Base-by-base conservation (phyloP, 2,888 invertebrate species). In the Herminia tarsipennalis region DNA sequence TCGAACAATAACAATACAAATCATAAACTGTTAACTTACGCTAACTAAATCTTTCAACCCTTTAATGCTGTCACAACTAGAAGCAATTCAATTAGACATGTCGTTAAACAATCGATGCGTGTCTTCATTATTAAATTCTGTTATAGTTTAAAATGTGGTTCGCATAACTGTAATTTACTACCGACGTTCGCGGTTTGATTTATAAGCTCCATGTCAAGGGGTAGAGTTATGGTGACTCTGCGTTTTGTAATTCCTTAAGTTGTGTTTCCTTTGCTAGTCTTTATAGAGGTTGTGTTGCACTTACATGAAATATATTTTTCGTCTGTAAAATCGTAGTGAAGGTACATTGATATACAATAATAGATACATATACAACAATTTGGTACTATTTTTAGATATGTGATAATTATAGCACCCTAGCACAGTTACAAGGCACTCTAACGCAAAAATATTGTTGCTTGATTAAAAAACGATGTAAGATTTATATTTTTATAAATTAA, bases 31-130 rank as follows among this genome's bases (percentile, higher is more conserved):
- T 35, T 34, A 44, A 36, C 25, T 34, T 38, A 28, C 66, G 69
- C 59, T 41, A 73, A 75, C 62, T 71, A 74, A 79, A 78, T 75
- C 65, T 69, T 54, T 68, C 70, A 80, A 82, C 81, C 86, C 82
- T 79, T 78, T 78, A 76, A 76, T 72, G 73, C 70, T 42, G 59
- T 49, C 65, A 73, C 69, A 59, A 68, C 66, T 61, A 70, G 59
- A 73, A 28, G 62, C 81, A 85, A 88, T 89, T 87, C 77, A 83
- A 88, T 89, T 86, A 85, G 50, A 71, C 70, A 76, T 81, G 84
- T 80, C 82, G 83, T 88, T 84, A 85, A 86, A 77, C 83, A 83
- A 87, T 89, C 84, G 88, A 88, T 86, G 89, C 90, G 86, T 88
- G 78, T 77, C 82, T 77, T 77, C 78, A 76, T 83, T 84, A 88